Evolutionary conservation across 2,888 invertebrate genomes (phyloP).

Genomic region (Papilio gigon): DNA sequence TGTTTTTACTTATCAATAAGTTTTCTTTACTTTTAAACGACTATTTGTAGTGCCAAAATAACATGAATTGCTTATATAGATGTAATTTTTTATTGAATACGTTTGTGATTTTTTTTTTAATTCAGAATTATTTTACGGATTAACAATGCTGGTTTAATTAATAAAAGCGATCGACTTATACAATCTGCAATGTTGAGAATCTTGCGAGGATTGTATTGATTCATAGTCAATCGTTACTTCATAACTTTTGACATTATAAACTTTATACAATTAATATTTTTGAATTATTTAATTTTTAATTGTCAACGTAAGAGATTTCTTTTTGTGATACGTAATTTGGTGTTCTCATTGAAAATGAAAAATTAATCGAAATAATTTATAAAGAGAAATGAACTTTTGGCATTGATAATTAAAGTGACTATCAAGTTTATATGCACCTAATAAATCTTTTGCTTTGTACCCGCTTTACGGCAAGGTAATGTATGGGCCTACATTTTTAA

Average conservation of each 20-base stretch:
- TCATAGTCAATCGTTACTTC: conserved; percentile 3
- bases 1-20: conserved; percentile 56
- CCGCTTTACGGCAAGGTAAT: conserved; percentile 58
- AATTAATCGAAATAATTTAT: conserved; percentile 1
- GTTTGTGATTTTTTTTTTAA: conserved; percentile 2
- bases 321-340: conserved; percentile 4
- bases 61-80: conserved; percentile 40
- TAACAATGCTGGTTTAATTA: not conserved
- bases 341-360: not conserved
- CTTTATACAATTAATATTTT: conserved; percentile 21
- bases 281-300: conserved; percentile 10
- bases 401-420: conserved; percentile 11
- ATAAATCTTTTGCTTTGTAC: conserved; percentile 50
- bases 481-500: conserved; percentile 59
- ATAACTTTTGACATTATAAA: conserved; percentile 13
- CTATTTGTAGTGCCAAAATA: conserved; percentile 74
- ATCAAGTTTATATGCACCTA: conserved; percentile 32
- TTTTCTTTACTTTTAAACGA: conserved; percentile 51
- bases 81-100: not conserved
- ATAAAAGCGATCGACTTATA: not conserved
- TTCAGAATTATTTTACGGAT: not conserved
- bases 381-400: conserved; percentile 4
- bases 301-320: not conserved
- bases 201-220: not conserved
- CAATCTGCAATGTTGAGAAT: not conserved